phyloP scores from a whole-genome alignment of 2,113 vertebrate genomes.

The Peromyscus leucopus region DNA sequence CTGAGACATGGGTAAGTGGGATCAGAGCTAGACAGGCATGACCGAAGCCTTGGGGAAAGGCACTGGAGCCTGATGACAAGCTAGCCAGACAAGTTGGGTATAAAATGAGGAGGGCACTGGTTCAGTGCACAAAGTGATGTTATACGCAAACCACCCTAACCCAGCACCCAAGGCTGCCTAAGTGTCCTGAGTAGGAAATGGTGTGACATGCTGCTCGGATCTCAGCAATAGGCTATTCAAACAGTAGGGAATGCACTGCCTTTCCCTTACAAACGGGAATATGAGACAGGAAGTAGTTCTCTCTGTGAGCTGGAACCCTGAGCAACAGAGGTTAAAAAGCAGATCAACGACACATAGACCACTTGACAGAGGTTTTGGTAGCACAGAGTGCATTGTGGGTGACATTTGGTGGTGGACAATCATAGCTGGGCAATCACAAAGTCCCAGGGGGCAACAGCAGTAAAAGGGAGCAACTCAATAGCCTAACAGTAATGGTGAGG shows the following conservation, averaged over 20 bases:
- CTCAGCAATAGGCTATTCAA: not conserved
- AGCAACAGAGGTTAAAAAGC: constrained; percentile 14
- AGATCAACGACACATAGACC: not conserved
- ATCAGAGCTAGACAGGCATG: not conserved
- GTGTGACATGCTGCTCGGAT: not conserved
- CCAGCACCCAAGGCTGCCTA: not conserved
- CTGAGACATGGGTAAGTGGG: not conserved
- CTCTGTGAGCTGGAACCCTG: not conserved
- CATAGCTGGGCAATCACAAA: not conserved
- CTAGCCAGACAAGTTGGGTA: not conserved
- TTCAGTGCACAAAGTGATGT: not conserved
- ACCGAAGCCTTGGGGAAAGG: not conserved
- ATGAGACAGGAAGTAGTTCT: not conserved
- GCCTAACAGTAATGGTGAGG: not conserved
- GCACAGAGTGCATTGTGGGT: not conserved
- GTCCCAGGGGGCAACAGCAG: not conserved
- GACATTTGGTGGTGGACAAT: not conserved
- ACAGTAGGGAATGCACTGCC: not conserved
- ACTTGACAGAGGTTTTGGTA: not conserved
- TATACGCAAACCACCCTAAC: not conserved
- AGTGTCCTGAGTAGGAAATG: not conserved
- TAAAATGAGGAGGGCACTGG: not conserved
- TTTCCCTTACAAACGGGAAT: not conserved
- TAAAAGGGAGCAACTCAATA: not conserved
- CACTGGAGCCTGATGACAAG: not conserved